A percentile compares a stretch with the other conserved stretches of the same genome.
Conservation (phyloP, 2,797 vertebrate genomes). For the Enteromius paludinosus region DNA sequence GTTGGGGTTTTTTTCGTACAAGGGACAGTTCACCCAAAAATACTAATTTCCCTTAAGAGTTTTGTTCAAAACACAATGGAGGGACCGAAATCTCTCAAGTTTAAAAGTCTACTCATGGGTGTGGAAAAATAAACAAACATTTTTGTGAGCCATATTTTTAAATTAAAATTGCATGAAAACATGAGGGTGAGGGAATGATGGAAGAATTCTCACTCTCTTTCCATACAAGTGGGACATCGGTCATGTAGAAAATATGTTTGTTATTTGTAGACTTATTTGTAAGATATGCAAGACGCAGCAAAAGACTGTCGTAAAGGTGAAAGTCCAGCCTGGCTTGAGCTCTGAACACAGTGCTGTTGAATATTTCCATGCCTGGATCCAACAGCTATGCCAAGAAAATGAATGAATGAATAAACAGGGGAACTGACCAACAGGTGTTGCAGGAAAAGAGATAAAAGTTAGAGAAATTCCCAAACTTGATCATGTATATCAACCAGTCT, state of each 20-base stretch:
- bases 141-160: background rate
- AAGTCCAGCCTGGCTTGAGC: background rate
- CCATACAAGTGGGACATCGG: background rate
- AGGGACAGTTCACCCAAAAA: too few relatives aligned
- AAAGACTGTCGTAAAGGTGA: conserved; percentile 1
- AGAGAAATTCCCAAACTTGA: background rate
- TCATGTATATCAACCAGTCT: background rate
- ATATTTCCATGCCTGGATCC: conserved; percentile 14
- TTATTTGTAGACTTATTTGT: background rate
- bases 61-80: background rate
- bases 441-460: conserved; percentile 21
- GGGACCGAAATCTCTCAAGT: too few relatives aligned
- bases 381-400: conserved; percentile 23
- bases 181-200: background rate
- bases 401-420: conserved; percentile 22
- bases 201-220: background rate
- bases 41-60: background rate
- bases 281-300: background rate
- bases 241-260: background rate
- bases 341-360: background rate
- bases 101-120: background rate
- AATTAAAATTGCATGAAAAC: background rate
- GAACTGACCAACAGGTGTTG: conserved; percentile 34
- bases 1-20: too few relatives aligned
- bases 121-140: too few relatives aligned